Conservation (phyloP, 2,113 vertebrate species). For the Alaudala cheleensis region DNA sequence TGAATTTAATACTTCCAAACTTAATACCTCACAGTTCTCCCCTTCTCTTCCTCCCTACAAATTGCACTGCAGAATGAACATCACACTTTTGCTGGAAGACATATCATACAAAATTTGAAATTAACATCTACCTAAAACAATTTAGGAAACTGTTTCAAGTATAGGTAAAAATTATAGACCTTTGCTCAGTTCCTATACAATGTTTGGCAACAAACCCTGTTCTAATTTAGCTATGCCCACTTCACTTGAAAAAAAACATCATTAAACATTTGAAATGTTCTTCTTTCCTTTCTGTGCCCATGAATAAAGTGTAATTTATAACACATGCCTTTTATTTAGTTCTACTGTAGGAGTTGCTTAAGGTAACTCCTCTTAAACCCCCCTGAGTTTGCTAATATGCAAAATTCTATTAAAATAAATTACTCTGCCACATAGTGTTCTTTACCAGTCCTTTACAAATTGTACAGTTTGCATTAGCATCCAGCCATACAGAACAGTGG, state of each 20-base stretch:
- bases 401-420: not conserved
- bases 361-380: not conserved
- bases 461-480: not conserved
- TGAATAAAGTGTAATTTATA: not conserved
- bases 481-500: not conserved
- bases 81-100: not conserved
- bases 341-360: not conserved
- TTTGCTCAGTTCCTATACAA: not conserved
- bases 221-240: not conserved
- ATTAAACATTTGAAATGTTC: not conserved
- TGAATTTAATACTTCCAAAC: not conserved
- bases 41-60: not conserved
- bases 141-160: not conserved
- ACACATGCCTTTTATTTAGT: not conserved
- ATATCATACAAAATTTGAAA: not conserved
- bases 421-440: not conserved
- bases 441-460: not conserved
- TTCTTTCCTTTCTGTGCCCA: not conserved
- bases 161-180: not conserved
- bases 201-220: not conserved
- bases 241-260: not conserved
- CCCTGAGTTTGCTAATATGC: not conserved
- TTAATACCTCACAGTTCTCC: not conserved
- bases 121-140: not conserved
- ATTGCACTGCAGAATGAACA: not conserved